Percentiles rank a stretch among this genome's conserved stretches.
Evolutionary conservation across 2,797 vertebrate genomes (phyloP).

Genomic region (Thripadectes ignobilis): DNA sequence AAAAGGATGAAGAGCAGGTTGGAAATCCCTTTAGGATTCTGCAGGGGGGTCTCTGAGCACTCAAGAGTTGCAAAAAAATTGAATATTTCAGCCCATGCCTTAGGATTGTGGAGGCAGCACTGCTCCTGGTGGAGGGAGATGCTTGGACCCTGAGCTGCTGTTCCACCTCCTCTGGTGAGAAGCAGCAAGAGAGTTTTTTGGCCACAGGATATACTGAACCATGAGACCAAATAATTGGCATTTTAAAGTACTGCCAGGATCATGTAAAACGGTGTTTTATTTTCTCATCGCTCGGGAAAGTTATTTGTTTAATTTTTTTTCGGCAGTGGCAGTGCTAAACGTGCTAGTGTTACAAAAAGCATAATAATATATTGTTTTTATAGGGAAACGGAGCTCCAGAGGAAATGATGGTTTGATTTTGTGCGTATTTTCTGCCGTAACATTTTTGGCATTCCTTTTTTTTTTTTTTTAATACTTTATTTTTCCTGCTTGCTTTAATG

Average conservation of each 20-base stretch:
- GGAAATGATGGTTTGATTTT: neutral
- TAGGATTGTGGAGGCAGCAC: rapidly evolving
- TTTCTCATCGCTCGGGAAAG: neutral
- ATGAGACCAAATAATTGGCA: neutral
- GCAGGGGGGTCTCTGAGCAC: neutral
- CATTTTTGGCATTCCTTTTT: neutral
- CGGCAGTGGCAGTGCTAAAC: neutral
- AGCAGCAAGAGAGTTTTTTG: neutral
- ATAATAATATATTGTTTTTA: neutral
- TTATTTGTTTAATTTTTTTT: neutral
- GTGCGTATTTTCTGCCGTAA: neutral
- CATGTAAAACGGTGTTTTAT: neutral
- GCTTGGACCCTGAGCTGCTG: rapidly evolving
- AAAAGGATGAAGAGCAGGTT: neutral
- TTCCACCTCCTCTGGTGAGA: neutral
- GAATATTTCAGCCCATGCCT: neutral
- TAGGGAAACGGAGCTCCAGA: neutral
- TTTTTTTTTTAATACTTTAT: neutral
- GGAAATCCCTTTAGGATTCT: neutral
- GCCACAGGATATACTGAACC: neutral
- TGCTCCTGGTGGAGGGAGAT: rapidly evolving
- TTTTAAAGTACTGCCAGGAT: neutral
- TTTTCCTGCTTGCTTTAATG: slow-evolving; percentile 62
- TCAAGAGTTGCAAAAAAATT: neutral
- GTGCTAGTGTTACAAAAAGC: neutral